Conservation (phyloP, 2,888 invertebrate genomes). For the Phaedon cochleariae region DNA sequence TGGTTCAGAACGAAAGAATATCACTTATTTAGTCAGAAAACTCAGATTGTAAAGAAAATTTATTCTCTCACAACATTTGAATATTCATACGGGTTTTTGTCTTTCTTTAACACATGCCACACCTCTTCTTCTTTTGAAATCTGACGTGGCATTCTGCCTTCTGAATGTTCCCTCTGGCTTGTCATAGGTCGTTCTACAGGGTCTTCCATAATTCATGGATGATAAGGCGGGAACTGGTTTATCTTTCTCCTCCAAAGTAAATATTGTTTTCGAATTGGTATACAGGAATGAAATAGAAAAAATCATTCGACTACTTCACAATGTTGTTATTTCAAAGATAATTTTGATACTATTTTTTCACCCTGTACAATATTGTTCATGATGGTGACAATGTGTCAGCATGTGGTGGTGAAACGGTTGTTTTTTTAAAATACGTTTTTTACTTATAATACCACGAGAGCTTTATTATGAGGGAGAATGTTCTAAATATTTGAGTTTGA, state of each 20-base stretch:
- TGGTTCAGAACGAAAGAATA: too few relatives aligned
- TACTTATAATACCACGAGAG: too few relatives aligned
- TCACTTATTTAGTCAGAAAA: too few relatives aligned
- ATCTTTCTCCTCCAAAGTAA: constrained; percentile 53
- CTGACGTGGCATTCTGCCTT: constrained; percentile 48
- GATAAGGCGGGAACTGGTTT: constrained; percentile 58
- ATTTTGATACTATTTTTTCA: too few relatives aligned
- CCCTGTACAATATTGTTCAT: too few relatives aligned
- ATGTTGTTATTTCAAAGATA: too few relatives aligned
- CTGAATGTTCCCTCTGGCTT: constrained; percentile 45
- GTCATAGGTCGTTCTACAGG: constrained; percentile 52
- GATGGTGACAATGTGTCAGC: too few relatives aligned
- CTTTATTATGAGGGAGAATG: too few relatives aligned
- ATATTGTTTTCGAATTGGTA: neutral
- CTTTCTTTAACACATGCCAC: constrained; percentile 39
- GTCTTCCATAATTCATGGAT: constrained; percentile 57
- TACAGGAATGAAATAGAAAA: neutral
- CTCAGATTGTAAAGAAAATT: neutral
- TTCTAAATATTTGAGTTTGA: too few relatives aligned
- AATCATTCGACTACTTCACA: too few relatives aligned
- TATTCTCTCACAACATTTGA: neutral
- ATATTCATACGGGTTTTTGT: neutral
- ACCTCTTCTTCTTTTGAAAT: constrained; percentile 53
- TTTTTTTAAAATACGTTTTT: too few relatives aligned
- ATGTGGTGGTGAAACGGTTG: too few relatives aligned